Percentiles rank a stretch among this genome's conserved stretches.
Evolutionary conservation across 2,797 vertebrate genomes (phyloP).

Genomic region (Phrynocephalus forsythii): DNA sequence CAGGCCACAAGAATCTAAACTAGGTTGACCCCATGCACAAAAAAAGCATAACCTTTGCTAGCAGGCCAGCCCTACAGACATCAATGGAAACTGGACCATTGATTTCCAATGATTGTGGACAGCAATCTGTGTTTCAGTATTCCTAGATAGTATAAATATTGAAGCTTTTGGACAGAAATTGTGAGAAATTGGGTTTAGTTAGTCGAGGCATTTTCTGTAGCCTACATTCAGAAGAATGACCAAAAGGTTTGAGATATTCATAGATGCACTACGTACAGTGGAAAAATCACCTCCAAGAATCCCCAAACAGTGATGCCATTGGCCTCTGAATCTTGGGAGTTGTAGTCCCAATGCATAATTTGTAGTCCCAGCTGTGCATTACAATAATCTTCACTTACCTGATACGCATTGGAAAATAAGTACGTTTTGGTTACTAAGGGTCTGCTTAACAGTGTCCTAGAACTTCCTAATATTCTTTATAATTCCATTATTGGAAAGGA

Average conservation of each 20-base stretch:
- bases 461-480: not conserved
- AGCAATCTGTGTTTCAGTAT: slow-evolving; percentile 27
- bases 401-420: too few relatives aligned
- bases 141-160: slow-evolving; percentile 61
- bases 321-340: too few relatives aligned
- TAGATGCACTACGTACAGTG: not conserved
- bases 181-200: slow-evolving; percentile 53
- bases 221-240: slow-evolving; percentile 62
- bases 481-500: not conserved
- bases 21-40: slow-evolving; percentile 1
- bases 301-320: not conserved
- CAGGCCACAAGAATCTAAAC: slow-evolving; percentile 3
- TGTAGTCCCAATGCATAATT: too few relatives aligned
- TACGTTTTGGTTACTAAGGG: too few relatives aligned
- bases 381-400: slow-evolving; percentile 16
- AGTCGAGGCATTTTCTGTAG: slow-evolving; percentile 63
- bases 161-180: slow-evolving; percentile 57
- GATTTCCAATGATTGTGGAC: not conserved
- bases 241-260: slow-evolving; percentile 44
- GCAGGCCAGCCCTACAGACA: slow-evolving; percentile 10
- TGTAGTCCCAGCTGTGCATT: slow-evolving; percentile 36
- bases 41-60: slow-evolving; percentile 11
- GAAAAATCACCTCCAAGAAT: not conserved
- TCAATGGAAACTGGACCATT: slow-evolving; percentile 11
- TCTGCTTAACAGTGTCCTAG: too few relatives aligned